Percentiles rank a stretch among this genome's conserved stretches.
Evolutionary conservation across 2,888 invertebrate genomes (phyloP).

Genomic region (Sicus ferrugineus): DNA sequence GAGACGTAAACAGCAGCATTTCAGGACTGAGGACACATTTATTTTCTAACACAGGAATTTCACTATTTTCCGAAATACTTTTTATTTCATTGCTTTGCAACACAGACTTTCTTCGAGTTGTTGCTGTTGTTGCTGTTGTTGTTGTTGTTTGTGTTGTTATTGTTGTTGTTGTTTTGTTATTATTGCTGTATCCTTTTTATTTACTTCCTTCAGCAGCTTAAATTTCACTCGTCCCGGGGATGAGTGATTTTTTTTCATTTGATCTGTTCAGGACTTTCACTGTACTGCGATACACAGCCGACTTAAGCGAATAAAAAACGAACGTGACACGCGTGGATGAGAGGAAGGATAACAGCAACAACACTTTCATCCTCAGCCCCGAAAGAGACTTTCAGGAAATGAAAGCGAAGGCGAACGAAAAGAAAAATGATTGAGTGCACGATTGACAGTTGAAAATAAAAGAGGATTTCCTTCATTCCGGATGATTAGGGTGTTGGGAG

Average conservation of each 20-base stretch:
- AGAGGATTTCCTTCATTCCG: slow-evolving; percentile 46
- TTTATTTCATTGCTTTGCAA: slow-evolving; percentile 28
- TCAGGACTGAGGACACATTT: slow-evolving; percentile 11
- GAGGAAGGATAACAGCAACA: slow-evolving; percentile 34
- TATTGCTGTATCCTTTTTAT: slow-evolving; percentile 7
- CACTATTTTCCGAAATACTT: slow-evolving; percentile 35
- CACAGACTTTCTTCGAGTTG: not conserved
- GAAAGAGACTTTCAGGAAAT: slow-evolving; percentile 4
- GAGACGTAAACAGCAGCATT: slow-evolving; percentile 2
- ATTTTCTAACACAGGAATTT: slow-evolving; percentile 29
- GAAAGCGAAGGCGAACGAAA: not conserved
- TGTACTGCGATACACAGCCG: slow-evolving; percentile 47
- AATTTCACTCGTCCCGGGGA: not conserved
- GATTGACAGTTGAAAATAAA: slow-evolving; percentile 60
- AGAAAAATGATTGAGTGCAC: slow-evolving; percentile 33
- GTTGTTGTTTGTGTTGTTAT: slow-evolving; percentile 4
- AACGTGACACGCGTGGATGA: not conserved
- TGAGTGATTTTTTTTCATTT: not conserved
- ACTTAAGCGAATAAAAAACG: slow-evolving; percentile 32
- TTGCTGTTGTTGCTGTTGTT: not conserved
- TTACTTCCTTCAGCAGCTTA: slow-evolving; percentile 26
- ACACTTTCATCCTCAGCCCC: slow-evolving; percentile 7
- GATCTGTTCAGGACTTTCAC: slow-evolving; percentile 32
- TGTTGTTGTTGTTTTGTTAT: slow-evolving; percentile 1
- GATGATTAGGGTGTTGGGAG: not conserved